A percentile compares a stretch with the other conserved stretches of the same genome.
Conservation (phyloP, 2,797 vertebrate species). For the Buphagus erythrorhynchus region DNA sequence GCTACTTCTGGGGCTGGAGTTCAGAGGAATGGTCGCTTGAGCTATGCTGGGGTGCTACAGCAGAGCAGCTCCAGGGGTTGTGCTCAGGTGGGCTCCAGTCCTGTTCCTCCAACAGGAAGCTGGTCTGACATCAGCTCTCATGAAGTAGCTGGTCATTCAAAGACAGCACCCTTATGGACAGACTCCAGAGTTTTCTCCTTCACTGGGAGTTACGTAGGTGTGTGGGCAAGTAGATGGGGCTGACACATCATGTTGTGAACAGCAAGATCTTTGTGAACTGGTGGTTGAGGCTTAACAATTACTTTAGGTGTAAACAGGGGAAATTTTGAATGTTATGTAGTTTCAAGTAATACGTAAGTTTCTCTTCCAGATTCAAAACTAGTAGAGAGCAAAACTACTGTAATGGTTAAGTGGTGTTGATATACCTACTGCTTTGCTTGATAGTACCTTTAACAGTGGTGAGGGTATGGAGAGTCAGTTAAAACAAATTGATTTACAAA, state of each 20-base stretch:
- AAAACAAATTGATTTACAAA: background rate
- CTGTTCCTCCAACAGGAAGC: background rate
- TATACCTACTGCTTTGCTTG: background rate
- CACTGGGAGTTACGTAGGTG: accelerated
- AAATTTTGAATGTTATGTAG: background rate
- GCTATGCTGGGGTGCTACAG: background rate
- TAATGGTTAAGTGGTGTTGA: background rate
- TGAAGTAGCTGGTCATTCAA: background rate
- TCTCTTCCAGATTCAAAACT: background rate
- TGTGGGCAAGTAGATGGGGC: background rate
- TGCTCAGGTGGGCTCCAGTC: background rate
- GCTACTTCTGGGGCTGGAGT: background rate
- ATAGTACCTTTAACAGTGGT: background rate
- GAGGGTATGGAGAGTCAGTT: background rate
- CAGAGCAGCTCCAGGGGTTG: background rate
- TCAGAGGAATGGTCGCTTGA: background rate
- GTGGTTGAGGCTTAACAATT: background rate
- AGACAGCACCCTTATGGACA: background rate
- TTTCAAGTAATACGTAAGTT: background rate
- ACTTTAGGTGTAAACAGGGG: background rate
- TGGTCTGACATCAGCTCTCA: background rate
- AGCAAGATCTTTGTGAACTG: background rate
- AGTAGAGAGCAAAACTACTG: background rate
- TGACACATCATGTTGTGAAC: background rate
- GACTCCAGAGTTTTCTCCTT: background rate